Base-by-base conservation (phyloP, 2,113 vertebrate genomes). In the Cercocebus atys region DNA sequence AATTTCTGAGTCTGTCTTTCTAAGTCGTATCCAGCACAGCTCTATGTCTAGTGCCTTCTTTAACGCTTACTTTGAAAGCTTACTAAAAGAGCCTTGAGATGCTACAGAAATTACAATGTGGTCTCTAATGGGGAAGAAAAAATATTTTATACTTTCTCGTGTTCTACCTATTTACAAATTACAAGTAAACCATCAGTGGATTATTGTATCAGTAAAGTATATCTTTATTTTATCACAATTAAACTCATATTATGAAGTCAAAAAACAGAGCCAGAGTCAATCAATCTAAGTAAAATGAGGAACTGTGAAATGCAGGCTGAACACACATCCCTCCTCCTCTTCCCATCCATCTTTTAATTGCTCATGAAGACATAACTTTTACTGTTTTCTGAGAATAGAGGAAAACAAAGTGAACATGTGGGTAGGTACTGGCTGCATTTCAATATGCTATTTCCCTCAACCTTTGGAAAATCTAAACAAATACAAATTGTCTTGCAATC, bases 391-490 rank as follows among this genome's bases (percentile, higher is more conserved):
- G 27, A 94, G 52, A 70, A 47, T 1, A 88, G 88, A 73, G 4
- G 20, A 93, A 90, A 91, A 81, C 61, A 64, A 80, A 76, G 70
- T 38, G 23, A 73, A 38, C 64, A n/a, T 7, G 16, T 64, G 47
- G 50, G 45, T 82, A 43, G 43, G 8, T 43, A 35, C 0, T 68
- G 52, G 92, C 79, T 95, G 50, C 14, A 68, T 75, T 97, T 82
- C 93, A 96, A 85, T n/a, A 87, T 5, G 38, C 43, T 76, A 35
- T 50, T 96, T 90, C 52, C 40, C 68, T 86, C 52, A 17, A 86
- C 88, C 87, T 96, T 76, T 14, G 45, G 59, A 79, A 92, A 93
- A 89, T 87, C 87, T 75, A 92, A 97, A 89, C 84, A 94, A 90
- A 90, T 52, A 88, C 27, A 83, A 97, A 70, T 45, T 72, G n/a